Evolutionary conservation across 2,113 vertebrate genomes (phyloP).

Genomic region (Cinclus cinclus): DNA sequence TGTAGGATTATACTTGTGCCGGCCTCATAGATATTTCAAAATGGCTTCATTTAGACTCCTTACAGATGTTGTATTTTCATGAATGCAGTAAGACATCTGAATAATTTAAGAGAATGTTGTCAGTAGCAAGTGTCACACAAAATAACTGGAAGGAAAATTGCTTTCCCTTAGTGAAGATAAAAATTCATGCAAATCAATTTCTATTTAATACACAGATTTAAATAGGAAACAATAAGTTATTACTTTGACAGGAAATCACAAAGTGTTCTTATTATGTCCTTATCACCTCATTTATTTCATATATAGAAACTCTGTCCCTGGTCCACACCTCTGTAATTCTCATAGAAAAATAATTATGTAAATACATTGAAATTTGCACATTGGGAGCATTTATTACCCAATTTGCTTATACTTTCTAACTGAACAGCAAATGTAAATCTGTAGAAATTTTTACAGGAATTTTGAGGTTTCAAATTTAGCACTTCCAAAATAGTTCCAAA

Average conservation of each 20-base stretch:
- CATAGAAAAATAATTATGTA: conserved; percentile 14
- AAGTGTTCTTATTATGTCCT: not conserved
- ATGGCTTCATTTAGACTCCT: not conserved
- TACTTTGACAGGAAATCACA: not conserved
- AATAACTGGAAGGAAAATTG: conserved; percentile 24
- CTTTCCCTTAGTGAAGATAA: conserved; percentile 37
- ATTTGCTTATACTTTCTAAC: conserved; percentile 11
- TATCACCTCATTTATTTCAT: not conserved
- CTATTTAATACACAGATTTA: not conserved
- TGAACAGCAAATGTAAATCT: conserved; percentile 29
- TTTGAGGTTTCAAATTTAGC: conserved; percentile 11
- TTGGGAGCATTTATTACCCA: not conserved
- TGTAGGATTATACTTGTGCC: not conserved
- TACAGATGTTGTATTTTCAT: conserved; percentile 18
- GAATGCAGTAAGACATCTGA: conserved; percentile 34
- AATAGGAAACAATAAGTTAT: not conserved
- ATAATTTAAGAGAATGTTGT: conserved; percentile 67
- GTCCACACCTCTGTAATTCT: not conserved
- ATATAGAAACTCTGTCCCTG: not conserved
- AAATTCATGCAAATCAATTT: conserved; percentile 2
- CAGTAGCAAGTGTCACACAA: conserved; percentile 44
- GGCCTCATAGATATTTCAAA: not conserved
- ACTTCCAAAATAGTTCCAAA: not conserved
- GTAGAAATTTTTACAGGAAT: conserved; percentile 10
- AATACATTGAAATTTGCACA: conserved; percentile 14